Evolutionary conservation across 2,888 invertebrate species (phyloP).

Genomic region (Limnephilus rhombicus): DNA sequence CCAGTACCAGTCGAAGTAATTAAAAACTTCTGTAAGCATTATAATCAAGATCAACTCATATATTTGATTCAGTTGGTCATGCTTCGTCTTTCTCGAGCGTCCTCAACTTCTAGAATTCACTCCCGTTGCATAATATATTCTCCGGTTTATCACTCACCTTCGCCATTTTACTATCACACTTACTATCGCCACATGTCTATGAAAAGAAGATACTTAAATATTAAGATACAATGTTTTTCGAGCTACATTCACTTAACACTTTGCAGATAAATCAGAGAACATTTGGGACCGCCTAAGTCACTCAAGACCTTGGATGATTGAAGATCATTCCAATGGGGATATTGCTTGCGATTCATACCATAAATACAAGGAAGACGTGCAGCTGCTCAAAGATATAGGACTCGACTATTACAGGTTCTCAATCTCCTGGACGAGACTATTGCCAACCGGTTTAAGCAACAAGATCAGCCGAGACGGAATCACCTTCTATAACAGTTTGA

Average conservation of each 20-base stretch:
- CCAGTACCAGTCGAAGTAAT: no score
- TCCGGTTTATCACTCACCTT: no score
- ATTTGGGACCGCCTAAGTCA: constrained; percentile 85
- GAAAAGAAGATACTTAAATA: no score
- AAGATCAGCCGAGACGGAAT: constrained; percentile 71
- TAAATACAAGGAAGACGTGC: constrained; percentile 79
- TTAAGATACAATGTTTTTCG: no score
- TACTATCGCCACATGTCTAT: no score
- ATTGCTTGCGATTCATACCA: constrained; percentile 83
- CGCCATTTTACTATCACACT: no score
- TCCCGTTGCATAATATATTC: no score
- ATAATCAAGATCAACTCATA: no score
- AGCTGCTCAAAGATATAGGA: constrained; percentile 77
- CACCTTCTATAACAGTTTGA: constrained; percentile 80
- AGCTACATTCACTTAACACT: background rate
- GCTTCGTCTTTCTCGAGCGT: no score
- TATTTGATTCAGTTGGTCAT: no score
- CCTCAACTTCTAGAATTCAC: no score
- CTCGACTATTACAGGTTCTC: constrained; percentile 80
- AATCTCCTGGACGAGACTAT: constrained; percentile 81
- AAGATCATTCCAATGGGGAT: constrained; percentile 79
- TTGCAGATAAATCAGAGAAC: constrained; percentile 79
- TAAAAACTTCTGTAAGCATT: no score
- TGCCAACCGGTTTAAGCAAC: constrained; percentile 78
- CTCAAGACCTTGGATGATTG: constrained; percentile 74